Base-by-base conservation (phyloP, 2,797 vertebrate genomes). In the Danio albolineatus region DNA sequence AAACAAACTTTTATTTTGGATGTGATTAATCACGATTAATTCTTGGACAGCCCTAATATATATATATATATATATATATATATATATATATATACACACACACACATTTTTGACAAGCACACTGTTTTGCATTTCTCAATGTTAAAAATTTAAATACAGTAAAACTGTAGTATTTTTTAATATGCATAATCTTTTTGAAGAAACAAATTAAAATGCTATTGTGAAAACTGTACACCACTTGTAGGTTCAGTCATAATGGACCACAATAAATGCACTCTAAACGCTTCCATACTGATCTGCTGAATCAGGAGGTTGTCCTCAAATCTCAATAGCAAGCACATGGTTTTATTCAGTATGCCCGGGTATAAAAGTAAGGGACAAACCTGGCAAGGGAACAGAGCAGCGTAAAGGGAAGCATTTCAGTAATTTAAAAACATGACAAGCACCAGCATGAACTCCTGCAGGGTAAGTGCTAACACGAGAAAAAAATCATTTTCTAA, bases 211-310 rank as follows among this genome's bases (percentile, higher is more conserved):
- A 65, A 41, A 17, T 17, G 13, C 12, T 21, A 56, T 17, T 48
- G 41, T 59, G 53, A 19, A 19, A 60, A 60, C 9, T 17, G 10
- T 57, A 77, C 10, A 90, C 87, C 76, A 87, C 83, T 87, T 90
- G 46, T 44, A 61, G 48, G 21, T 51, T 51, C 38, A 41, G 36
- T 70, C 46, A 49, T 61, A 71, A 70, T 17, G 57, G 17, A 61
- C 10, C 54, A 70, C 44, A 79, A 71, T 79, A 36, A 79, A 71
- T 61, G 66, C 38, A 12, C 36, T 51, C 54, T 71, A 60, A 78
- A 79, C 10, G 66, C 57, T 61, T 62, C 46, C 19, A 78, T 71
- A 41, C 66, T 44, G 14, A 48, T 53, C 17, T 80, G 83, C 83
- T 85, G 75, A 60, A 53, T 85, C 83, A 85, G 80, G 80, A 70